These are phyloP conservation scores for Cryptoprocta ferox DNA, from an alignment of 2,797 vertebrate genomes.

Conservation along the genomic window DNA sequence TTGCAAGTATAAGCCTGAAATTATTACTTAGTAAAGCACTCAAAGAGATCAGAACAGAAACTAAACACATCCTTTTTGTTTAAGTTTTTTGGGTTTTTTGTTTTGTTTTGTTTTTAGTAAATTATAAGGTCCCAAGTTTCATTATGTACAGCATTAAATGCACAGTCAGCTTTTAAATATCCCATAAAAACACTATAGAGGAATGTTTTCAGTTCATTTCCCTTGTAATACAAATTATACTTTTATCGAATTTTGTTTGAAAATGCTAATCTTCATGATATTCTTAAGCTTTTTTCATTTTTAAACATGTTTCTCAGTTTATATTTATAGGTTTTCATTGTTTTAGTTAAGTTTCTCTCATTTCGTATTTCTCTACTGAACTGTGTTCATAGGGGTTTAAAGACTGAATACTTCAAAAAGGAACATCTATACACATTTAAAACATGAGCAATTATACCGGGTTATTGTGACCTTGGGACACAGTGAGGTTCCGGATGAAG, in stretches of 20 bases:
- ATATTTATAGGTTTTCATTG: not conserved
- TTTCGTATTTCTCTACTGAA: not conserved
- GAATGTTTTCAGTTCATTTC: conserved; percentile 36
- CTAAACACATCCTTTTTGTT: conserved; percentile 57
- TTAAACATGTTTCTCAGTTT: not conserved
- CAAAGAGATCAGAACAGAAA: conserved; percentile 59
- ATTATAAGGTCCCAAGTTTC: conserved; percentile 71
- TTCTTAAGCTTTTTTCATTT: not conserved
- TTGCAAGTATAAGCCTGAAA: conserved; percentile 67
- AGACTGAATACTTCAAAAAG: not conserved
- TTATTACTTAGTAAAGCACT: conserved; percentile 68
- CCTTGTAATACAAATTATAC: conserved; percentile 42
- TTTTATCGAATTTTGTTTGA: conserved; percentile 35
- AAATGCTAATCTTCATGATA: conserved; percentile 44
- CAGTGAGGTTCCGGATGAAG: not conserved
- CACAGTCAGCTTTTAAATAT: conserved; percentile 64
- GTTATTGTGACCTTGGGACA: not conserved
- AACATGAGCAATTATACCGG: not conserved
- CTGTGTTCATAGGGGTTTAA: not conserved
- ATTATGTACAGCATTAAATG: conserved; percentile 60
- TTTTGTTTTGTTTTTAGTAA: conserved; percentile 57
- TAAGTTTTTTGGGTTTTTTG: not conserved
- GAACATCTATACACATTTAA: not conserved
- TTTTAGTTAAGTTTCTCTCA: not conserved
- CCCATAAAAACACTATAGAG: conserved; percentile 28